Percentiles rank a stretch among this genome's conserved stretches.
phyloP scores from a whole-genome alignment of 2,888 invertebrate genomes.

The Cheilosia impressa region DNA sequence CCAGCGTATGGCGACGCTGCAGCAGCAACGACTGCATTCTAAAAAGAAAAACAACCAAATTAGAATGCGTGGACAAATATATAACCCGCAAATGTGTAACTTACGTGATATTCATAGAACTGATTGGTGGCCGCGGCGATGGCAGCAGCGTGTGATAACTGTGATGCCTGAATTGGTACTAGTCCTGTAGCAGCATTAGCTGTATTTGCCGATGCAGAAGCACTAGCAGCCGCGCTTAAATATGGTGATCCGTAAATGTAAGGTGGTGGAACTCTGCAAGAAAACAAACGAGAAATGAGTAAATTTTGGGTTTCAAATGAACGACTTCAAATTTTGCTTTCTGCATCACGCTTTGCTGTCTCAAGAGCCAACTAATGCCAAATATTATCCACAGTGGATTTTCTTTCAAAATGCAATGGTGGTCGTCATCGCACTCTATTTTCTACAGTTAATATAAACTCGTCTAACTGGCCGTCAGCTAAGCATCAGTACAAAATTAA shows the following conservation, averaged over 20 bases:
- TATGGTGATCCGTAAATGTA: conserved; percentile 91
- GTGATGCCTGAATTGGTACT: conserved; percentile 87
- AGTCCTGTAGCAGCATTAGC: conserved; percentile 86
- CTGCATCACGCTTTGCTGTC: too few relatives aligned
- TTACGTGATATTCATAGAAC: conserved; percentile 90
- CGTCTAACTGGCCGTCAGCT: too few relatives aligned
- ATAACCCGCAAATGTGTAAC: neutral
- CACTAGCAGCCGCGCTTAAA: conserved; percentile 84
- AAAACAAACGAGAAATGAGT: neutral
- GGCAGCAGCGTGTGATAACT: conserved; percentile 90
- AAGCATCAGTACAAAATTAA: too few relatives aligned
- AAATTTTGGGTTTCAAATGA: too few relatives aligned
- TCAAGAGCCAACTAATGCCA: too few relatives aligned
- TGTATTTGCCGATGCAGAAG: conserved; percentile 74
- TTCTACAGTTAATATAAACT: too few relatives aligned
- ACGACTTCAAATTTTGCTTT: too few relatives aligned
- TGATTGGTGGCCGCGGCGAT: conserved; percentile 91
- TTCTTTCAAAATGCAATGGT: too few relatives aligned
- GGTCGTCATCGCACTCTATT: too few relatives aligned
- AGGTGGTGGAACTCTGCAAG: conserved; percentile 88
- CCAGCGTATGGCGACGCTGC: conserved; percentile 66
- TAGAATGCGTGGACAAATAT: neutral
- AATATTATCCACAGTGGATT: too few relatives aligned
- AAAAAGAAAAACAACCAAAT: conserved; percentile 12
- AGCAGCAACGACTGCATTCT: conserved; percentile 71